A percentile compares a stretch with the other conserved stretches of the same genome.
Evolutionary conservation across 2,113 vertebrate species (phyloP).

Genomic region (Neomonachus schauinslandi): DNA sequence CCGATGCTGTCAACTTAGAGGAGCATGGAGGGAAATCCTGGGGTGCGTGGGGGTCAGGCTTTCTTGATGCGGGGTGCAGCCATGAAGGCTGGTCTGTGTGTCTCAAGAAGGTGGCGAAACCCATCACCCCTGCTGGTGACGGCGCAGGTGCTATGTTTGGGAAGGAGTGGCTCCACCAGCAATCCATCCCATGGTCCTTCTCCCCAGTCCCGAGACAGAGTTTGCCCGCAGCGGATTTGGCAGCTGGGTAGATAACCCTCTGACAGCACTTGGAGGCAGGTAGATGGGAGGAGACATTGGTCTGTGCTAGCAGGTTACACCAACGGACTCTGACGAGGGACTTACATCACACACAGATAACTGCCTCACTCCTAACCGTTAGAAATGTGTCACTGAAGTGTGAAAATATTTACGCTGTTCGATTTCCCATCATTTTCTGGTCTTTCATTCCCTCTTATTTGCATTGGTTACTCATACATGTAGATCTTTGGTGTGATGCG

Average conservation of each 20-base stretch:
- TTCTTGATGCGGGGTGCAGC: background rate
- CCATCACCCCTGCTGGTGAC: rapidly evolving
- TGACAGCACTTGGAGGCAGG: background rate
- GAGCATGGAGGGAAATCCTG: too few relatives aligned
- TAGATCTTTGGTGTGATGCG: constrained; percentile 38
- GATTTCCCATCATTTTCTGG: constrained; percentile 62
- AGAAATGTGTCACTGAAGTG: constrained; percentile 55
- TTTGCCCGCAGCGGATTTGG: background rate
- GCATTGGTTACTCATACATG: constrained; percentile 70
- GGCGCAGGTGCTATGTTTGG: rapidly evolving
- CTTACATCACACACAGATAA: background rate
- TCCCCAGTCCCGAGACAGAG: background rate
- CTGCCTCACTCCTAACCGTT: background rate
- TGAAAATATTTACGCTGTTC: constrained; percentile 34
- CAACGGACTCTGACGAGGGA: background rate
- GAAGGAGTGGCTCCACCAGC: background rate
- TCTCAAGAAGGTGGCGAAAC: background rate
- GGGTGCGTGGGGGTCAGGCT: background rate
- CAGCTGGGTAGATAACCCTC: background rate
- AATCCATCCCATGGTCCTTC: too few relatives aligned
- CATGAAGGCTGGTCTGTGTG: rapidly evolving
- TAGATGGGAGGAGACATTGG: too few relatives aligned
- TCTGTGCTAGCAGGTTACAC: background rate
- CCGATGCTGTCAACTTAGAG: background rate
- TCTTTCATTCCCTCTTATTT: constrained; percentile 65